These are phyloP conservation scores for Apogon talboti DNA, from an alignment of 2,797 vertebrate genomes.

Conservation along the genomic window DNA sequence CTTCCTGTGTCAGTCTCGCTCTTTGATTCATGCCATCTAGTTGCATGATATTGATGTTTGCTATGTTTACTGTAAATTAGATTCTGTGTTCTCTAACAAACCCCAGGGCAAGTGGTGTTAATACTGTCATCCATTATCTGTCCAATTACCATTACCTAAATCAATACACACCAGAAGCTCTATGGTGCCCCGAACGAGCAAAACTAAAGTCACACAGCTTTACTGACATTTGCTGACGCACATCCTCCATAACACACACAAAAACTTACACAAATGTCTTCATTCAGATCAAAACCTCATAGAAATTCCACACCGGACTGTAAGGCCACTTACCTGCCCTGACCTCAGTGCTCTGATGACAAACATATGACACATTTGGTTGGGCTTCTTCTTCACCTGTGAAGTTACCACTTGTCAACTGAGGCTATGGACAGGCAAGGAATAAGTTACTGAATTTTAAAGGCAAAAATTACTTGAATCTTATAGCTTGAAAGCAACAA, in stretches of 20 bases:
- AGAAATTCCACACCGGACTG: conserved; percentile 33
- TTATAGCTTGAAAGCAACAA: too few species aligned
- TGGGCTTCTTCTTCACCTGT: background rate
- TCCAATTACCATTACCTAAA: conserved; percentile 47
- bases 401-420: conserved; percentile 6
- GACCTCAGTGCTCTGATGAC: conserved; percentile 26
- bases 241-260: background rate
- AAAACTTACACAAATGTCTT: background rate
- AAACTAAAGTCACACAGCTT: background rate
- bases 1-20: conserved; percentile 3
- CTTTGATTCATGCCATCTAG: conserved; percentile 23
- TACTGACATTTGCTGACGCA: background rate
- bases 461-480: too few species aligned
- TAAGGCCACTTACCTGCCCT: conserved; percentile 28
- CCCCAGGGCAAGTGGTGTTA: conserved; percentile 22
- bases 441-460: background rate
- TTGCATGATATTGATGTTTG: conserved; percentile 38
- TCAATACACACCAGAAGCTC: conserved; percentile 30
- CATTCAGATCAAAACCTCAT: conserved; percentile 18
- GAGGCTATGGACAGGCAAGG: background rate
- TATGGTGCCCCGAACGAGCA: background rate
- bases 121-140: conserved; percentile 57
- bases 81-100: background rate
- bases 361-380: conserved; percentile 30
- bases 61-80: conserved; percentile 49